These are phyloP conservation scores for Agraylea sexmaculata DNA, from an alignment of 1,140 invertebrate genomes.

Conservation along the genomic window DNA sequence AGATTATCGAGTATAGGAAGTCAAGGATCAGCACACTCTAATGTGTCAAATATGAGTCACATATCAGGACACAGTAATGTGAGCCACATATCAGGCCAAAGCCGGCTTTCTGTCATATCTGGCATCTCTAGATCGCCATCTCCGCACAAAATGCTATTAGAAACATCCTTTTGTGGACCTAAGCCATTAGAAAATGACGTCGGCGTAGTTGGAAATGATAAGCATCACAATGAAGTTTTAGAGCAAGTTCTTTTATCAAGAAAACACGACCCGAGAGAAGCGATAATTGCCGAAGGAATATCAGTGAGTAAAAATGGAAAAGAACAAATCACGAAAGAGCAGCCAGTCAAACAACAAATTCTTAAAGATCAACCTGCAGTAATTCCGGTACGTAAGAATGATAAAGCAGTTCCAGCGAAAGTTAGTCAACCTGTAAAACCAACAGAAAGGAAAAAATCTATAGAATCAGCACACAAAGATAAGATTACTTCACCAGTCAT, in stretches of 20 bases:
- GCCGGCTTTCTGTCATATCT: conserved; percentile 57
- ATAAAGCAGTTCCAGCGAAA: conserved; percentile 11
- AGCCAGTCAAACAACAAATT: conserved; percentile 7
- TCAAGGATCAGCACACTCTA: conserved; percentile 47
- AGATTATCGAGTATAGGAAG: conserved; percentile 66
- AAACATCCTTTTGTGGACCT: conserved; percentile 79
- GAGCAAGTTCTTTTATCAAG: conserved; percentile 52
- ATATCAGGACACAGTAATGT: conserved; percentile 33
- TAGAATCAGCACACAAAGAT: conserved; percentile 19
- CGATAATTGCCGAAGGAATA: conserved; percentile 42
- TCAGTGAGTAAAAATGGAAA: conserved; percentile 21
- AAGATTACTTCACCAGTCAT: conserved; percentile 20
- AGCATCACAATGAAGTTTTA: conserved; percentile 44
- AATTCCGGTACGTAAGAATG: background rate
- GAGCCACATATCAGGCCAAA: conserved; percentile 44
- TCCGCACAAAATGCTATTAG: conserved; percentile 75
- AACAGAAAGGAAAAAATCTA: too few species aligned
- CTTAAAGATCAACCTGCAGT: background rate
- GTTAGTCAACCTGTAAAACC: conserved; percentile 10
- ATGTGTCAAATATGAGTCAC: conserved; percentile 38
- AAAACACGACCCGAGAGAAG: conserved; percentile 43
- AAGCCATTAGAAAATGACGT: conserved; percentile 51
- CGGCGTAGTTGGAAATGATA: conserved; percentile 39
- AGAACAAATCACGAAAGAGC: conserved; percentile 2
- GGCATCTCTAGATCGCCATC: conserved; percentile 65